Evolutionary conservation across 2,888 invertebrate species (phyloP).

Genomic region (Eristalis intricaria): DNA sequence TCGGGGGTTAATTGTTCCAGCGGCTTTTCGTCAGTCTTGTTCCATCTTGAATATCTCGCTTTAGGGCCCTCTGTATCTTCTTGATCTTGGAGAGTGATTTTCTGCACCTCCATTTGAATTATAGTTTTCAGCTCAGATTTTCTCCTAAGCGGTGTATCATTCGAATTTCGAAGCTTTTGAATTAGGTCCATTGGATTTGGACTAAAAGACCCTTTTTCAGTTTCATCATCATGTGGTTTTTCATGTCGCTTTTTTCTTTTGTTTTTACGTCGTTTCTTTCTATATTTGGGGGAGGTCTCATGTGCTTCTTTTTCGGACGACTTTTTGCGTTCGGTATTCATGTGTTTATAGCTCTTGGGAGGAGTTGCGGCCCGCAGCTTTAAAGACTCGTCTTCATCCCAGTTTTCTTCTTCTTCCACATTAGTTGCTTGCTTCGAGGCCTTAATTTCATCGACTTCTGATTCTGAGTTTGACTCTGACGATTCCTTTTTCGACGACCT

Average conservation of each 20-base stretch:
- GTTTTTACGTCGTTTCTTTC: conserved; percentile 46
- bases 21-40: neutral
- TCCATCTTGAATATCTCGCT: neutral
- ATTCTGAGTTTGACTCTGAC: neutral
- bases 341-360: conserved; percentile 62
- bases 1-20: neutral
- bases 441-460: neutral
- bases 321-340: conserved; percentile 39
- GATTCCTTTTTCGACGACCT: neutral
- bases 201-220: conserved; percentile 27
- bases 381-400: conserved; percentile 8
- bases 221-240: neutral
- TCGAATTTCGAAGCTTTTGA: conserved; percentile 49
- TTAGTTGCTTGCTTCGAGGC: neutral
- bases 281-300: neutral
- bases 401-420: conserved; percentile 29
- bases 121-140: conserved; percentile 57
- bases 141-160: conserved; percentile 38
- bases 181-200: conserved; percentile 58
- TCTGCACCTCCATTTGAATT: conserved; percentile 51
- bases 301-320: neutral
- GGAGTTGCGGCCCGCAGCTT: conserved; percentile 42
- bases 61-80: neutral
- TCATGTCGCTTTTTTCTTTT: conserved; percentile 27
- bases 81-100: neutral